Evolutionary conservation across 2,113 vertebrate genomes (phyloP).

Genomic region (Trogon surrucura): DNA sequence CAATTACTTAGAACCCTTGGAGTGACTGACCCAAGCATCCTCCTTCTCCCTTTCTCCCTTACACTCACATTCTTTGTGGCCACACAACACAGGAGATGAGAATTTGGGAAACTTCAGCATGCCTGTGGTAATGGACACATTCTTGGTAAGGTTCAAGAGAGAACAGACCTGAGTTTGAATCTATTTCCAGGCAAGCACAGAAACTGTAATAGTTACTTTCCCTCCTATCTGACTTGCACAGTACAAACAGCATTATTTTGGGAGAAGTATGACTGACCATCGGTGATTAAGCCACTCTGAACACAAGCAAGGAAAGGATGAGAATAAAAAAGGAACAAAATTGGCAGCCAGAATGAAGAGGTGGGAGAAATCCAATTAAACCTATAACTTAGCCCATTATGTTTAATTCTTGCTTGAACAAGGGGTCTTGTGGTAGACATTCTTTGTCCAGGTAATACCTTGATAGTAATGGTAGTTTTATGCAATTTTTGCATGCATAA

Average conservation of each 20-base stretch:
- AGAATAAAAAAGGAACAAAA: slow-evolving; percentile 30
- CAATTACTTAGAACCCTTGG: slow-evolving; percentile 8
- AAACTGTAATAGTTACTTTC: not conserved
- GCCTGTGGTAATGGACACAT: not conserved
- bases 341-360: slow-evolving; percentile 14
- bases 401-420: slow-evolving; percentile 42
- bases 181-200: not conserved
- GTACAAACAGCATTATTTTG: not conserved
- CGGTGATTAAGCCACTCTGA: slow-evolving; percentile 10
- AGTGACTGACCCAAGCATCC: slow-evolving; percentile 31
- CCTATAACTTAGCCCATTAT: slow-evolving; percentile 28
- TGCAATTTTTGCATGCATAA: slow-evolving; percentile 23
- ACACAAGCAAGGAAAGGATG: not conserved
- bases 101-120: not conserved
- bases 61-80: not conserved
- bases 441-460: slow-evolving; percentile 27
- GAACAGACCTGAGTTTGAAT: not conserved
- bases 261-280: not conserved
- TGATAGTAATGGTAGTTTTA: slow-evolving; percentile 27
- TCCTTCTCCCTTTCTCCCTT: not conserved
- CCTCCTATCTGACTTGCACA: not conserved
- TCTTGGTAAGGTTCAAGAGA: not conserved
- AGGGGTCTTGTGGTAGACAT: not conserved
- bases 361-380: slow-evolving; percentile 43
- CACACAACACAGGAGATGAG: not conserved